A percentile compares a stretch with the other conserved stretches of the same genome.
Evolutionary conservation across 1,140 invertebrate genomes (phyloP).

Genomic region (Diabrotica undecimpunctata): DNA sequence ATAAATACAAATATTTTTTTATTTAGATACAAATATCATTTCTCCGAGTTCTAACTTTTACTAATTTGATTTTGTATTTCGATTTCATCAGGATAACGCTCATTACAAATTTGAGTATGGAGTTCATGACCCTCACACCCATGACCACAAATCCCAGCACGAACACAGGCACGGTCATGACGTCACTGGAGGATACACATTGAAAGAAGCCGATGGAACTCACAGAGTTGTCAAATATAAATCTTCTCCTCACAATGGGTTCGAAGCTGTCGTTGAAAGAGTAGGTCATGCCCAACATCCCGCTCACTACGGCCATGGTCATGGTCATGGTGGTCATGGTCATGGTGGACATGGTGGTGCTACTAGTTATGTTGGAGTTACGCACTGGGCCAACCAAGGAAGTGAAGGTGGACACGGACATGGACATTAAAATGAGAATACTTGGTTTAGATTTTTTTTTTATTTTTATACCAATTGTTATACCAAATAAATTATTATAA

Average conservation of each 20-base stretch:
- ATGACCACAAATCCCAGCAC: conserved; percentile 49
- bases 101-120: conserved; percentile 51
- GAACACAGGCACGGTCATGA: conserved; percentile 51
- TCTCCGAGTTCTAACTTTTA: no score
- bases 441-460: no score
- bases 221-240: conserved; percentile 49
- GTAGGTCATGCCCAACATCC: conserved; percentile 35
- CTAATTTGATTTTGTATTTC: background rate
- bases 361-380: conserved; percentile 26
- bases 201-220: conserved; percentile 50
- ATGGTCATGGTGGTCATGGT: conserved; percentile 15
- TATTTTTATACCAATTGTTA: no score
- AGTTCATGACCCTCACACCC: conserved; percentile 49
- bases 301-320: conserved; percentile 21
- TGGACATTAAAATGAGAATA: background rate
- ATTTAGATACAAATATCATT: no score
- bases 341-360: conserved; percentile 15
- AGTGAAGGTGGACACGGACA: conserved; percentile 6
- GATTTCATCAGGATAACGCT: conserved; percentile 11
- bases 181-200: conserved; percentile 48
- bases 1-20: no score
- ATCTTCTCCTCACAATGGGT: conserved; percentile 45
- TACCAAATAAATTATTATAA: no score
- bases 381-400: conserved; percentile 22
- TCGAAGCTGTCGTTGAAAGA: conserved; percentile 36